Evolutionary conservation across 2,888 invertebrate genomes (phyloP), one percentile per base, ranked within the genome.

Genomic region (Galeruca laticollis): DNA sequence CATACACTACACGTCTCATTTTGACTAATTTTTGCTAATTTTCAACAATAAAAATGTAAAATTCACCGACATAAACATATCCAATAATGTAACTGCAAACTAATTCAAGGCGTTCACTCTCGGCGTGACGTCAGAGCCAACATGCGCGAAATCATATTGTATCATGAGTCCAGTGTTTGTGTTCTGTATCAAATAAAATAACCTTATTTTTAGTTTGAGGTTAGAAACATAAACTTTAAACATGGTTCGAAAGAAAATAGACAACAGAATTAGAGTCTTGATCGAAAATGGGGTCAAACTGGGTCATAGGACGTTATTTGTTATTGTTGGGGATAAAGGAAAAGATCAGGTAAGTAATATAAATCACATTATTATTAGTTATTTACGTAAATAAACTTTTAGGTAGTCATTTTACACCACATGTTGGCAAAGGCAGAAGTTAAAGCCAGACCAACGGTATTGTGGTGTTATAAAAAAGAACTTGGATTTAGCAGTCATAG

Each of bases 391-490:
- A 61, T 62, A 37, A 61, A 60, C 10, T 69, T 74, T 56, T 79
- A 97, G 96, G 95, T 98, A 13, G 97, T 98, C 5, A 95, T 98
- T 83, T 87, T 99, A 3, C 98, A 99, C 88, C 98, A 99, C 82
- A 98, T 99, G 92, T 87, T 99, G 54, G 93, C 97, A 0, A 99
- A 99, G 87, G 94, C 98, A 0, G 92, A 93, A 60, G 93, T 98
- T 0, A 96, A 96, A 86, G 92, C 97, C 0, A 89, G 98, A 49
- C 99, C 99, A 0, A 93, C 93, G 52, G 97, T 99, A 0, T 86
- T 99, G 10, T 99, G 99, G 99, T 99, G 99, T 84, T 99, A 99
- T 85, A 99, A 99, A 89, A 98, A 91, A 74, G 88, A 88, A 74
- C 80, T 88, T 49, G 88, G 87, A 0, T 88, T 88, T 74, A 87